Percentiles rank a stretch among this genome's conserved stretches.
These are phyloP conservation scores for Centrocercus urophasianus DNA, from an alignment of 2,113 vertebrate genomes.

Conservation along the genomic window DNA sequence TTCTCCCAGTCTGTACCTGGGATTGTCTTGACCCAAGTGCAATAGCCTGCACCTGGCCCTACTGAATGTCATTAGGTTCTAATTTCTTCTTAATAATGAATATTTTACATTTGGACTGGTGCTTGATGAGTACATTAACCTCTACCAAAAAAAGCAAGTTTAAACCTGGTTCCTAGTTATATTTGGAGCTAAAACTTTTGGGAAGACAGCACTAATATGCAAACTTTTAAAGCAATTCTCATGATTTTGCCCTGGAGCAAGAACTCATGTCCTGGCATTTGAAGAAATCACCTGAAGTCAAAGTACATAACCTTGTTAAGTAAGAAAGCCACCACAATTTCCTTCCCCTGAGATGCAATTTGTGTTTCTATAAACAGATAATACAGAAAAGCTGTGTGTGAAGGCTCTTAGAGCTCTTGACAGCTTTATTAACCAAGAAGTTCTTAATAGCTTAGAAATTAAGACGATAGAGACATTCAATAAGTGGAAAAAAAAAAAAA, in stretches of 20 bases:
- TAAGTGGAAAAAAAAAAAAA: not conserved
- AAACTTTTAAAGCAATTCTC: not conserved
- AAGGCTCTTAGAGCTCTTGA: not conserved
- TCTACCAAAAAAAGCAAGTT: not conserved
- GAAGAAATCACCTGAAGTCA: not conserved
- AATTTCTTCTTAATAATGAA: not conserved
- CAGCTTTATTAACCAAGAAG: not conserved
- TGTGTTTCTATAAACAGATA: not conserved
- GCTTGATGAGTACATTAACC: not conserved
- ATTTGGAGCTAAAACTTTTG: not conserved
- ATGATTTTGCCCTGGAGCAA: not conserved
- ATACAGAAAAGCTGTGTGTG: rapidly evolving
- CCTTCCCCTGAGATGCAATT: not conserved
- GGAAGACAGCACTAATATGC: not conserved
- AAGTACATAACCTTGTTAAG: not conserved
- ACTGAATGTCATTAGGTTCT: not conserved
- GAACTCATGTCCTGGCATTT: not conserved
- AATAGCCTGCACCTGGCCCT: not conserved
- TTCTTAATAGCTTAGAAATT: not conserved
- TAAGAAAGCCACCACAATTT: not conserved
- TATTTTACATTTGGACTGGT: not conserved
- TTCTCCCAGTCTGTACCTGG: not conserved
- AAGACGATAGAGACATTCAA: not conserved
- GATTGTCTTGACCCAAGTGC: not conserved
- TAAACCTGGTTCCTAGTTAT: not conserved